Conservation (phyloP, 2,797 vertebrate species). For the Cephalopachus bancanus region DNA sequence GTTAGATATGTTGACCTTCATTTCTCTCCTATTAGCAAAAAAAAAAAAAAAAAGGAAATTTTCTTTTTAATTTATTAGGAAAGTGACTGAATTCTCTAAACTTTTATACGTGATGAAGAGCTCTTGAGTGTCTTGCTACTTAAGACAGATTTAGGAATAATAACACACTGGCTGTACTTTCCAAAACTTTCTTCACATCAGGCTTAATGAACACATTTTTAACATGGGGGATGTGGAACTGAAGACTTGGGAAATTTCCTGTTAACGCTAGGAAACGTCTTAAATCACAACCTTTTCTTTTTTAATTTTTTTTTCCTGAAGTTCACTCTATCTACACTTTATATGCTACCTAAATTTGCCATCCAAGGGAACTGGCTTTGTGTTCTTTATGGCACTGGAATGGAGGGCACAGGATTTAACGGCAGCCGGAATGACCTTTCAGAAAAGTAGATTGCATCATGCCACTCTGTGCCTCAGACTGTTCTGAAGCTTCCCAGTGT, state of each 20-base stretch:
- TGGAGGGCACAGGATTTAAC: neutral
- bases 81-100: conserved; percentile 48
- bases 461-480: neutral
- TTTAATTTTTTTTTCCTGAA: neutral
- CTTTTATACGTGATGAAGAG: neutral
- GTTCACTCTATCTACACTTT: neutral
- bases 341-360: neutral
- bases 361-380: neutral
- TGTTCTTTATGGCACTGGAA: neutral
- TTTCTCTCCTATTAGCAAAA: conserved; percentile 70
- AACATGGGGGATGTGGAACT: accelerated
- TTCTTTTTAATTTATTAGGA: conserved; percentile 30
- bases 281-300: neutral
- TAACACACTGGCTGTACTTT: neutral
- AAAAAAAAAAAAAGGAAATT: neutral
- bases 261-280: neutral
- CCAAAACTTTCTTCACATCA: neutral
- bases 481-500: neutral
- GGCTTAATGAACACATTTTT: neutral
- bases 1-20: conserved; percentile 74
- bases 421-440: neutral
- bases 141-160: neutral
- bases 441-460: neutral
- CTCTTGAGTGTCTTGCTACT: neutral
- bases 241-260: neutral